Evolutionary conservation across 2,113 vertebrate genomes (phyloP).

Genomic region (Brachyhypopomus occidentalis): DNA sequence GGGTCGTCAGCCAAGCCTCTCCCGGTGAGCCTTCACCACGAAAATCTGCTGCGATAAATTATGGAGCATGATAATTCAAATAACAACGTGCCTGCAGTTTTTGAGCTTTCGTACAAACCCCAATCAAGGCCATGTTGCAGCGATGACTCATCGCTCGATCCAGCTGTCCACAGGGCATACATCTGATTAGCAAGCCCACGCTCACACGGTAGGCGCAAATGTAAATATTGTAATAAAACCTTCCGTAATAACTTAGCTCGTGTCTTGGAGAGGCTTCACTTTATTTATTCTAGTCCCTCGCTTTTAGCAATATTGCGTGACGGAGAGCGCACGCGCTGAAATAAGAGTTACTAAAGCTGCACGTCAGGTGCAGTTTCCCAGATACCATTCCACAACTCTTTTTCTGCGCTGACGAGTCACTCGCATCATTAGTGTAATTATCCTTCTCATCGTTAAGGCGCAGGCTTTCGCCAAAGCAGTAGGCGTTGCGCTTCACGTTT

Average conservation of each 20-base stretch:
- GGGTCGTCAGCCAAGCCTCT: constrained; percentile 19
- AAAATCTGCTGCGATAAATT: constrained; percentile 64
- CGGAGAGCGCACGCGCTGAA: constrained; percentile 46
- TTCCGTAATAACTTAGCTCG: constrained; percentile 67
- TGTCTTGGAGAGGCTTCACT: constrained; percentile 55
- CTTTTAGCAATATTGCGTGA: constrained; percentile 61
- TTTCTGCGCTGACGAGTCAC: constrained; percentile 35
- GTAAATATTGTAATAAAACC: constrained; percentile 80
- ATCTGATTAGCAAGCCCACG: constrained; percentile 76
- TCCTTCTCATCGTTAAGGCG: constrained; percentile 42
- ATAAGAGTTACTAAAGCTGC: constrained; percentile 63
- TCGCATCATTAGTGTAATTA: constrained; percentile 53
- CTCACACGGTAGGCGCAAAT: constrained; percentile 72
- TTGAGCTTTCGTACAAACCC: constrained; percentile 69
- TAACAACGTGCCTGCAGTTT: constrained; percentile 65
- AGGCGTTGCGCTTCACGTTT: constrained; percentile 39
- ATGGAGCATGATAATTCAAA: constrained; percentile 60
- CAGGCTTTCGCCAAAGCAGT: constrained; percentile 44
- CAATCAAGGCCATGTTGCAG: constrained; percentile 76
- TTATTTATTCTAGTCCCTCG: constrained; percentile 58
- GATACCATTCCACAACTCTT: constrained; percentile 45
- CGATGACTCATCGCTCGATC: constrained; percentile 78
- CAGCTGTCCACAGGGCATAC: constrained; percentile 78
- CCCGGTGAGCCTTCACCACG: constrained; percentile 47
- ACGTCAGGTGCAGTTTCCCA: constrained; percentile 56